Percentiles rank a stretch among this genome's conserved stretches.
phyloP scores from a whole-genome alignment of 2,113 vertebrate species.

The Odocoileus hemionus region DNA sequence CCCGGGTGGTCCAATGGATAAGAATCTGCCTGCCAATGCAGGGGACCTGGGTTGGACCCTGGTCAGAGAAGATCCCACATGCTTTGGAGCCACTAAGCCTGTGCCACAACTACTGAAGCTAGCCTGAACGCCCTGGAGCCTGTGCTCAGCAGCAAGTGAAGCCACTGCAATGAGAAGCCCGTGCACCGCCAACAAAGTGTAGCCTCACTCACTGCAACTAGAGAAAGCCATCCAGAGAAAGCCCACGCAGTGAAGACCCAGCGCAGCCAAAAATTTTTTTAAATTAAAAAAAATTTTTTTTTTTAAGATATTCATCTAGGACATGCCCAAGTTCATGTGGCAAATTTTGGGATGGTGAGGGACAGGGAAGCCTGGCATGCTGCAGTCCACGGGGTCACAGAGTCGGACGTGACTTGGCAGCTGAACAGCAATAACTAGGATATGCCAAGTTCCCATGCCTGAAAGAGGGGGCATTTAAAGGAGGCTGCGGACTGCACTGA shows the following conservation, averaged over 20 bases:
- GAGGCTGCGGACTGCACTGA: neutral
- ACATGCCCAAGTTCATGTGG: neutral
- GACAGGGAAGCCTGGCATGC: neutral
- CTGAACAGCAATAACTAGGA: neutral
- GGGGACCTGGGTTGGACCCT: neutral
- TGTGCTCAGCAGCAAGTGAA: neutral
- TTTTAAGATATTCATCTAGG: neutral
- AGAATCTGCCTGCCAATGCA: neutral
- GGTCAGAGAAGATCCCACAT: neutral
- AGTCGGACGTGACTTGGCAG: neutral
- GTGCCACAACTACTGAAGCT: neutral
- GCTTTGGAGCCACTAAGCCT: neutral
- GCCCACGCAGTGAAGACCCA: neutral
- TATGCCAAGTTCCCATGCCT: neutral
- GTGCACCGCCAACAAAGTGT: neutral
- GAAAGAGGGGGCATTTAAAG: neutral
- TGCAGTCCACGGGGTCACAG: neutral
- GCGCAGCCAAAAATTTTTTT: neutral
- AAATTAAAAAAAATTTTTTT: neutral
- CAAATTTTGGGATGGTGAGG: neutral
- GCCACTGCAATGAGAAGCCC: neutral
- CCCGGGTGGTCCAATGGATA: neutral
- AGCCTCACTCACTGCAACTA: neutral
- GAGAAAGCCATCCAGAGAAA: neutral
- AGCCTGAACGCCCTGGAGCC: neutral